Evolutionary conservation across 1,140 invertebrate species (phyloP).

Genomic region (Drosophila novamexicana): DNA sequence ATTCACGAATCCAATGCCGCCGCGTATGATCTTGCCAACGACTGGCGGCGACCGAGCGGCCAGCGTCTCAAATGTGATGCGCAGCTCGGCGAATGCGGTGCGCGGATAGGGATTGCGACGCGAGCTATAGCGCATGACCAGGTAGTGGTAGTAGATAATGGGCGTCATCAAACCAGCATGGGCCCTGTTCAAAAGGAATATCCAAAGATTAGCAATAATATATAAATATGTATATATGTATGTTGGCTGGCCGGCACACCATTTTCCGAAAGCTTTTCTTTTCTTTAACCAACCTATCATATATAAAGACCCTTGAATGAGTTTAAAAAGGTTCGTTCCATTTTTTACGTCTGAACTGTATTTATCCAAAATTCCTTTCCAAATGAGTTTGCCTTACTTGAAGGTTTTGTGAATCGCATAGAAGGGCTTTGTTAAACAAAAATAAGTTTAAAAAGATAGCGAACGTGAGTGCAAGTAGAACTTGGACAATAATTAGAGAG

Average conservation of each 20-base stretch:
- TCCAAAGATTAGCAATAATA: constrained; percentile 18
- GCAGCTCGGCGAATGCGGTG: constrained; percentile 93
- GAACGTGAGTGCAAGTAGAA: too few species aligned
- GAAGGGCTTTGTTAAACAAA: too few species aligned
- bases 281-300: too few species aligned
- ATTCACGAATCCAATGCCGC: constrained; percentile 86
- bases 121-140: constrained; percentile 94
- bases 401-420: too few species aligned
- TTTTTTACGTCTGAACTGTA: too few species aligned
- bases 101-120: constrained; percentile 97
- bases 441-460: too few species aligned
- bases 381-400: too few species aligned
- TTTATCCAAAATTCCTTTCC: too few species aligned
- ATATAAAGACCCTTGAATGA: too few species aligned
- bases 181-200: constrained; percentile 87
- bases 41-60: constrained; percentile 88
- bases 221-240: background rate
- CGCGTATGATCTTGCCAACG: constrained; percentile 85
- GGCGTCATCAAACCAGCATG: constrained; percentile 93
- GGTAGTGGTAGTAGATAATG: constrained; percentile 97
- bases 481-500: too few species aligned
- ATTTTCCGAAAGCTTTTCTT: too few species aligned
- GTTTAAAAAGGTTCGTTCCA: too few species aligned
- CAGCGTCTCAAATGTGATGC: constrained; percentile 87
- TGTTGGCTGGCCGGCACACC: background rate